Conservation (phyloP, 2,888 invertebrate species). For the Tromatobia lineatoria region DNA sequence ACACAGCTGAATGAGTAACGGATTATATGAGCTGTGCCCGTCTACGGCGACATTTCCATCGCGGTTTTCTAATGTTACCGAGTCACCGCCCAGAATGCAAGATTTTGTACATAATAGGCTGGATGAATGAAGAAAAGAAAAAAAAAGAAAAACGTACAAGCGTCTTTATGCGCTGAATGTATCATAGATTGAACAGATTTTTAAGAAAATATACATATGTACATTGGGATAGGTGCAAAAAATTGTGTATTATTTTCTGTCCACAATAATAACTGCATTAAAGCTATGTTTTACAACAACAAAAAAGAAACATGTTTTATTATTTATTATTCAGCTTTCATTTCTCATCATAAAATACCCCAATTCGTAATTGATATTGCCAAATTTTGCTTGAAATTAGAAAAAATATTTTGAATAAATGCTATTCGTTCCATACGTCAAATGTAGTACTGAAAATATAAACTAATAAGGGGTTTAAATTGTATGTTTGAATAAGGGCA, state of each 20-base stretch:
- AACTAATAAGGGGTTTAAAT: too few relatives aligned
- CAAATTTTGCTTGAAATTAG: too few relatives aligned
- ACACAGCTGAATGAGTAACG: slow-evolving; percentile 10
- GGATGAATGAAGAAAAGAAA: slow-evolving; percentile 37
- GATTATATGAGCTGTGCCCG: slow-evolving; percentile 28
- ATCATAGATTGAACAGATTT: slow-evolving; percentile 33
- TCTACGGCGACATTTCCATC: slow-evolving; percentile 16
- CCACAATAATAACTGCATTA: slow-evolving; percentile 11
- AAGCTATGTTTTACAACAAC: slow-evolving; percentile 45
- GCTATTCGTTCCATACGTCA: too few relatives aligned
- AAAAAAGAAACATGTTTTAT: slow-evolving; percentile 15
- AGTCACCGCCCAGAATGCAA: slow-evolving; percentile 17
- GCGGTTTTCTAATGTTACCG: neutral
- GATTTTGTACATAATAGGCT: slow-evolving; percentile 53
- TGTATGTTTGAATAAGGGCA: too few relatives aligned
- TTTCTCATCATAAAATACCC: too few relatives aligned
- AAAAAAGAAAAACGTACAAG: slow-evolving; percentile 12
- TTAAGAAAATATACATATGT: slow-evolving; percentile 35
- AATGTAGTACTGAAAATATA: too few relatives aligned
- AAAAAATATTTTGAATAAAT: too few relatives aligned
- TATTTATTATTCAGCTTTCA: too few relatives aligned
- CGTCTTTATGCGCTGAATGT: slow-evolving; percentile 29
- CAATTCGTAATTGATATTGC: too few relatives aligned
- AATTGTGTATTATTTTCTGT: slow-evolving; percentile 26
- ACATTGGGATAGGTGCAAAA: slow-evolving; percentile 3